Evolutionary conservation across 2,113 vertebrate genomes (phyloP), one percentile per base, ranked within the genome.

Genomic region (Atractosteus spatula): DNA sequence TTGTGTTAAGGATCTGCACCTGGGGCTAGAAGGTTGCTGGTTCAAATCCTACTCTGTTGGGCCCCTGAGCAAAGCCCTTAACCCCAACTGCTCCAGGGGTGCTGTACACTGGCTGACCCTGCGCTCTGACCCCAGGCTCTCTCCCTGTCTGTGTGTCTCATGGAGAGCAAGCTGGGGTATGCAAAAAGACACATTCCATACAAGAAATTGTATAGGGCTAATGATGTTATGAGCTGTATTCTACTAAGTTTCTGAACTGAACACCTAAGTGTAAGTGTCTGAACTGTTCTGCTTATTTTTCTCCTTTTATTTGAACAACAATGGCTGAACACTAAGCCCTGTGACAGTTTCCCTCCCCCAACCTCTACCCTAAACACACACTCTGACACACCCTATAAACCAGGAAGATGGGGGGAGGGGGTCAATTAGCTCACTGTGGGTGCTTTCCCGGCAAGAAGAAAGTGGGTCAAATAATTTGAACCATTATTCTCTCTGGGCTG

Each of bases 351-450:
- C 41, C 63, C 51, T 55, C 63, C 72, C 71, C 65, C 47, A 41
- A 43, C 71, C 16, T 74, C 43, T 61, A 12, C 2, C 71, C 65
- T 68, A 75, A 47, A 62, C 13, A 13, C 57, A 47, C 45, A 61
- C 69, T 51, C 16, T 41, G 7, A 55, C 47, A 55, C 51, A 55
- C 29, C 41, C 71, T 55, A 11, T 14, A 65, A 7, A 41, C 62
- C 12, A 47, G 45, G 55, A n/a, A 69, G 47, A 69, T 3, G 55
- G 14, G 7, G 17, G 7, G 67, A 43, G 29, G 55, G 42, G 10
- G 12, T 91, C 89, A 86, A 89, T 89, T 88, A 29, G 55, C 71
- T 71, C 75, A 81, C 81, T 78, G 82, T 77, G 76, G 84, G 81
- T 75, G 63, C 62, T 55, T 3, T 47, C n/a, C 42, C 43, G 56